Evolutionary conservation across 2,888 invertebrate species (phyloP).

Genomic region (Lasioglossum leucozonium): DNA sequence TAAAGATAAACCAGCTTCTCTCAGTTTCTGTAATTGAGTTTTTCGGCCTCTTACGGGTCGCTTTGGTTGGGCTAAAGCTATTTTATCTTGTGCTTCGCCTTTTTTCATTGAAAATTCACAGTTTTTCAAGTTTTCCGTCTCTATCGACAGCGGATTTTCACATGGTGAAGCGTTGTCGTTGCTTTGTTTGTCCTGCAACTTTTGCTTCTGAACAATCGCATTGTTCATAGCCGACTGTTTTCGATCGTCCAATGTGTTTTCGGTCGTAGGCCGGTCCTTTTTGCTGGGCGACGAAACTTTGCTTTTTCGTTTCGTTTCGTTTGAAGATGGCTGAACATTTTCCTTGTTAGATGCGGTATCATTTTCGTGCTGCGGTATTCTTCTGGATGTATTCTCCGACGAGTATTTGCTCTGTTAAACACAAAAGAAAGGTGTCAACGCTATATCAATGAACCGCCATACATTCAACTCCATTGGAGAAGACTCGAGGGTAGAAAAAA

Average conservation of each 20-base stretch:
- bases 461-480: background rate
- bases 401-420: conserved; percentile 23
- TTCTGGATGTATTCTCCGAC: background rate
- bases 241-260: background rate
- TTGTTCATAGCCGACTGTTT: background rate
- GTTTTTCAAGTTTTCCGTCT: background rate
- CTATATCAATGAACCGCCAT: background rate
- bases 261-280: background rate
- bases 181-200: background rate
- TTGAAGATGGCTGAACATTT: conserved; percentile 65
- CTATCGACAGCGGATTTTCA: background rate
- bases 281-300: conserved; percentile 9
- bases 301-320: conserved; percentile 29
- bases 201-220: background rate
- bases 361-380: background rate
- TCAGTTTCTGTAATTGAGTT: conserved; percentile 14
- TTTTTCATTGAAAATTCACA: background rate
- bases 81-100: background rate
- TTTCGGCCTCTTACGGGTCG: conserved; percentile 29
- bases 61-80: background rate
- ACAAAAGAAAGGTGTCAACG: background rate
- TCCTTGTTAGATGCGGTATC: conserved; percentile 77
- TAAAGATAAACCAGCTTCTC: background rate
- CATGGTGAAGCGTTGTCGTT: background rate
- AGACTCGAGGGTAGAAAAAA: background rate